Evolutionary conservation across 2,113 vertebrate genomes (phyloP), one percentile per base, ranked within the genome.

Genomic region (Atlantisia rogersi): DNA sequence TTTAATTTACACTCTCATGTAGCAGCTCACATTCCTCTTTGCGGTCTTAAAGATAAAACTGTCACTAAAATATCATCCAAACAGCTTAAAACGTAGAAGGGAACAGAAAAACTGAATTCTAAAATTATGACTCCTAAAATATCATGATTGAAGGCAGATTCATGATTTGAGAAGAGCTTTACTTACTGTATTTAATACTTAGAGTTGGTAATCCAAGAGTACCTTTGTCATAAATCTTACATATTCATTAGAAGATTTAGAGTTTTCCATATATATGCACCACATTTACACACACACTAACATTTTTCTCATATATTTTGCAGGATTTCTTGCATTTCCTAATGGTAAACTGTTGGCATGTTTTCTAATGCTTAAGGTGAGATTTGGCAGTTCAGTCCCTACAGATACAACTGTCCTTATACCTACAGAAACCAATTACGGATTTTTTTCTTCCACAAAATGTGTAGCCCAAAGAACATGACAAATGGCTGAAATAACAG

Each of bases 41-140:
- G 77, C 42, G n/a, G 69, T 59, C 60, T 82, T 82, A 63, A 56
- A 84, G 77, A 94, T 71, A 75, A 95, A 84, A 78, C 64, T 86
- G 83, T 94, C 90, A 87, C 62, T 75, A 75, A 94, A 86, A 70
- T 68, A 95, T 35, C 82, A 92, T 10, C 79, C 68, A 83, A 92
- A 88, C n/a, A 79, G 52, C 68, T 95, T 88, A 67, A 90, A 84
- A 74, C 55, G 19, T 42, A 63, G 64, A 93, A 68, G 21, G 79
- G 44, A 92, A 92, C 68, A 70, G 75, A 86, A 88, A 93, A 92
- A 55, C 5, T 39, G 26, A 53, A 83, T 58, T 58, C n/a, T 88
- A 86, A 85, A 88, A 59, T 78, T 67, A 25, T 17, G 20, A 11
- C 56, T 95, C 86, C 86, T 81, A 56, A 69, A 77, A 42, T 56